Base-by-base conservation (phyloP, 2,113 vertebrate genomes). In the Ammodytes dubius region DNA sequence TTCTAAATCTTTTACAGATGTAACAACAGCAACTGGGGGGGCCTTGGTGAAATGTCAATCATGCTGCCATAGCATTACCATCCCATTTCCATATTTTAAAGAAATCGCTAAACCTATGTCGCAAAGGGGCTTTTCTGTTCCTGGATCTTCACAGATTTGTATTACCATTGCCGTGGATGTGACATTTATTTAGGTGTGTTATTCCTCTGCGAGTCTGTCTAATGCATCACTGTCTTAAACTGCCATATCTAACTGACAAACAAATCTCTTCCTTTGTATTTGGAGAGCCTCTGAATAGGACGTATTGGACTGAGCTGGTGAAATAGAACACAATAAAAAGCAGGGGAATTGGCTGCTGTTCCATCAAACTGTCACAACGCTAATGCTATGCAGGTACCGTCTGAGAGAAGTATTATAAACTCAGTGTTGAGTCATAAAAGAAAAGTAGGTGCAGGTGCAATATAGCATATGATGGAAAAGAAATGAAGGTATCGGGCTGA, bases 221-320 rank as follows among this genome's bases (percentile, higher is more conserved):
- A 60, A 76, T 73, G 73, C 63, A 45, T 70, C 52, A 43, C 50
- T 58, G 76, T 46, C 47, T 70, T 42, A 56, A 50, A 78, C 56
- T 47, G 46, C 40, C 40, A 47, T 43, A 17, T 80, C 47, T 60
- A 60, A 63, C 11, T 17, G 57, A 58, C 47, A 77, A 81, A 64
- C 66, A 63, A 66, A 77, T 73, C 7, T 64, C 19, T 46, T 82
- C 43, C 42, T 46, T 39, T 78, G 71, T 73, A 59, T 90, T 61
- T 81, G 61, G 43, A 70, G 53, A 78, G 54, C 14, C 43, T 65
- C 50, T 57, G 56, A 42, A 65, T 35, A 12, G 39, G 46, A 61
- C 4, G 39, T 49, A 46, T 35, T 27, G 58, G 47, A n/a, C 37
- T 39, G 27, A 54, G 49, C 40, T 69, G 66, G 68, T 47, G 43